A percentile compares a stretch with the other conserved stretches of the same genome.
These are phyloP conservation scores for Coleophora flavipennella DNA, from an alignment of 2,888 invertebrate species.

Conservation along the genomic window DNA sequence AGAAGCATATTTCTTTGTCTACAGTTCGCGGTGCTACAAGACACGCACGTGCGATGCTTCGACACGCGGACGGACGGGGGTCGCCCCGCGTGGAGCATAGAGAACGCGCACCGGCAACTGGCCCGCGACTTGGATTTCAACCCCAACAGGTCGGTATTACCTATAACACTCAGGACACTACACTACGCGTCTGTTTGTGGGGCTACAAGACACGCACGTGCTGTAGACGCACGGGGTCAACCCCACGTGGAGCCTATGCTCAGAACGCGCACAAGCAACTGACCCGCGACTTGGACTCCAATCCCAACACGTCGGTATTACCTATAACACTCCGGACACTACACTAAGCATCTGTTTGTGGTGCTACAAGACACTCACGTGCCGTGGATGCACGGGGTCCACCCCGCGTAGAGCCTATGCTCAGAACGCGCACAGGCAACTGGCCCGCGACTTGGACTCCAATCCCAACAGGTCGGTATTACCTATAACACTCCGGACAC, in stretches of 20 bases:
- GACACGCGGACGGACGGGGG: conserved; percentile 85
- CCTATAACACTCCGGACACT: no score
- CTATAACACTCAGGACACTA: no score
- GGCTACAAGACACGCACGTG: conserved; percentile 88
- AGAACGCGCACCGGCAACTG: conserved; percentile 90
- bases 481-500: no score
- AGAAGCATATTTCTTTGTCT: conserved; percentile 10
- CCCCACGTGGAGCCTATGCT: conserved; percentile 86
- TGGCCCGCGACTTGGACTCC: conserved; percentile 93
- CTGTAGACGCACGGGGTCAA: conserved; percentile 81
- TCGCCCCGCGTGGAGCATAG: conserved; percentile 85
- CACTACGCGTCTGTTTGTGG: no score
- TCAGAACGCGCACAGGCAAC: conserved; percentile 90
- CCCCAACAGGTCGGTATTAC: conserved; percentile 80
- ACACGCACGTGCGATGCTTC: conserved; percentile 88
- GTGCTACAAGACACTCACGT: conserved; percentile 89
- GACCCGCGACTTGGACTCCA: conserved; percentile 94
- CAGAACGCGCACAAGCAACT: conserved; percentile 91
- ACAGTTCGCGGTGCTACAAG: conserved; percentile 88
- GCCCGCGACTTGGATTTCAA: conserved; percentile 96
- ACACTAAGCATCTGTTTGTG: no score
- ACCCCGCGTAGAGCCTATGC: conserved; percentile 86
- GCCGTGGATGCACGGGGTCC: conserved; percentile 79
- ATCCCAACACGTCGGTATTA: conserved; percentile 84
- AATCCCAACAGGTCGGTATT: conserved; percentile 87